Evolutionary conservation across 2,797 vertebrate species (phyloP).

Genomic region (Microctenopoma steveboyesi): DNA sequence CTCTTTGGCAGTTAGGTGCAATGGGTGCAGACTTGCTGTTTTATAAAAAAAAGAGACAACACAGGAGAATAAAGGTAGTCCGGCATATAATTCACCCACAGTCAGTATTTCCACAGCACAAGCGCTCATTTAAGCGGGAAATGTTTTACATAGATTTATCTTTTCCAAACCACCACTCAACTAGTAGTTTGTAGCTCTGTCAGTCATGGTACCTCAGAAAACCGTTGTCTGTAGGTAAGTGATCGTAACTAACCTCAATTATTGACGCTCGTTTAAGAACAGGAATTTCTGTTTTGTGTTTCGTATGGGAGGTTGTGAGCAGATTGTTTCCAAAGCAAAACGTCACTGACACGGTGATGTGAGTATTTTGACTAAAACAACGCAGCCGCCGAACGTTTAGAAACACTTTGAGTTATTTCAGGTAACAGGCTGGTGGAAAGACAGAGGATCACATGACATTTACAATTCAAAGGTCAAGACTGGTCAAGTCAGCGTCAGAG

Average conservation of each 20-base stretch:
- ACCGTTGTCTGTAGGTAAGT: neutral
- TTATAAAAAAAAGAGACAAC: too few relatives aligned
- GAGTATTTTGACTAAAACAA: slow-evolving; percentile 26
- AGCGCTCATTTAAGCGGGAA: neutral
- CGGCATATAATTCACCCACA: neutral
- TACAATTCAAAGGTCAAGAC: slow-evolving; percentile 37
- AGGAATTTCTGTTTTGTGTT: neutral
- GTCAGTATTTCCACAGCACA: neutral
- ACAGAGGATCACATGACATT: neutral
- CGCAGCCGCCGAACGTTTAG: neutral
- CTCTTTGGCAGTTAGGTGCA: too few relatives aligned
- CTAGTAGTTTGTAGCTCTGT: too few relatives aligned
- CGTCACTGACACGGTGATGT: neutral
- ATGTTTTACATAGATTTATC: neutral
- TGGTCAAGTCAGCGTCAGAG: neutral
- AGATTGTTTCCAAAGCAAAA: slow-evolving; percentile 36
- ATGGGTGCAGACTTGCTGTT: too few relatives aligned
- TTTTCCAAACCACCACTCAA: neutral
- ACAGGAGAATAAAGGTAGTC: neutral
- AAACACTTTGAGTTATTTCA: neutral
- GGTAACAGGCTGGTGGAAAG: neutral
- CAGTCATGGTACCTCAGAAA: neutral
- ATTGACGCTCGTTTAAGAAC: neutral
- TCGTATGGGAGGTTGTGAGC: neutral
- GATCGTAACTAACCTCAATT: neutral